These are phyloP conservation scores for Andrena trimmerana DNA, from an alignment of 2,888 invertebrate genomes.

Conservation along the genomic window DNA sequence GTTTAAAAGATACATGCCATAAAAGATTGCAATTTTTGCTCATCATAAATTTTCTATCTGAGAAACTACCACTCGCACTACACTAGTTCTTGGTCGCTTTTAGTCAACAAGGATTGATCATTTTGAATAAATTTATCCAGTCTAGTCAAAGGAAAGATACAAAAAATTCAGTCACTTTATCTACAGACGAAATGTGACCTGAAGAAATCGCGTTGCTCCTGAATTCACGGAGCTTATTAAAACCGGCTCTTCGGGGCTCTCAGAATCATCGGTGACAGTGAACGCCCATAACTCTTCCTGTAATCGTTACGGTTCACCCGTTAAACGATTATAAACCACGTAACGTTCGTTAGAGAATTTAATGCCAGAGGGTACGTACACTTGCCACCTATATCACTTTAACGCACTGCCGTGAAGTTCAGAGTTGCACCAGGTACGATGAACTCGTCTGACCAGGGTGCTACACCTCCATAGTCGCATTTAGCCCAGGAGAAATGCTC, in stretches of 20 bases:
- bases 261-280: slow-evolving; percentile 52
- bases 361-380: slow-evolving; percentile 74
- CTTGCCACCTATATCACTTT: slow-evolving; percentile 68
- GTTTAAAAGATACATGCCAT: too few species aligned
- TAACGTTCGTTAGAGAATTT: slow-evolving; percentile 81
- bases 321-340: slow-evolving; percentile 70
- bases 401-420: slow-evolving; percentile 68
- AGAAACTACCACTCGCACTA: too few species aligned
- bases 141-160: neutral
- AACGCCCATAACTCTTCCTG: slow-evolving; percentile 61
- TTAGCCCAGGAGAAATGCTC: neutral
- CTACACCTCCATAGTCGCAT: neutral
- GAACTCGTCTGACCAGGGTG: slow-evolving; percentile 63
- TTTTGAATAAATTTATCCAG: too few species aligned
- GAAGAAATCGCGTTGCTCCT: neutral
- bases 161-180: neutral
- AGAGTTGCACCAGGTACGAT: slow-evolving; percentile 68
- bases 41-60: too few species aligned
- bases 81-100: too few species aligned
- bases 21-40: too few species aligned
- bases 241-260: slow-evolving; percentile 24
- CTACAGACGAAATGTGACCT: neutral
- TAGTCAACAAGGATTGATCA: too few species aligned
- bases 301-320: slow-evolving; percentile 70
- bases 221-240: slow-evolving; percentile 2